Evolutionary conservation across 1,140 invertebrate genomes (phyloP).

Genomic region (Calephelis nemesis): DNA sequence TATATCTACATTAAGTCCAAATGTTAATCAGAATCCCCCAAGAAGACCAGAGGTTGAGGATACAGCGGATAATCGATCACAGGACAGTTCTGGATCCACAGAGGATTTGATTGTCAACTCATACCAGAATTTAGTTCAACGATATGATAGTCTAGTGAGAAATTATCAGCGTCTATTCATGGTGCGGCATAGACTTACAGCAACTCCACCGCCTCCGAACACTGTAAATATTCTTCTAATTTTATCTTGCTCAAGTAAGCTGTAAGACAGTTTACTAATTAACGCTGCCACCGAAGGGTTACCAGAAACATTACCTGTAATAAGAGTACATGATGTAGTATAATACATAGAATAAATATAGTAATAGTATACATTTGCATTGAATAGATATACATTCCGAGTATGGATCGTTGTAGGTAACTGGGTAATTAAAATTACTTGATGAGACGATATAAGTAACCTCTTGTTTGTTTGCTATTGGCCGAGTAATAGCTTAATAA

Average conservation of each 20-base stretch:
- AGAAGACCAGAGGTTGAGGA: slow-evolving; percentile 48
- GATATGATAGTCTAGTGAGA: slow-evolving; percentile 73
- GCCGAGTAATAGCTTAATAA: too few species aligned
- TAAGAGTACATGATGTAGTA: too few species aligned
- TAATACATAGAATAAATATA: background rate
- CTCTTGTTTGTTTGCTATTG: too few species aligned
- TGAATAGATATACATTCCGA: too few species aligned
- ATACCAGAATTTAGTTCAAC: slow-evolving; percentile 72
- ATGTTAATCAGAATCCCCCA: slow-evolving; percentile 33
- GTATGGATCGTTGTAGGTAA: too few species aligned
- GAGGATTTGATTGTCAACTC: slow-evolving; percentile 72
- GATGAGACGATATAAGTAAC: too few species aligned
- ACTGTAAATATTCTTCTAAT: slow-evolving; percentile 38
- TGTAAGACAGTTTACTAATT: too few species aligned
- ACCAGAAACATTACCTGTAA: too few species aligned
- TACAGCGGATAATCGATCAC: slow-evolving; percentile 35
- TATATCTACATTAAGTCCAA: slow-evolving; percentile 31
- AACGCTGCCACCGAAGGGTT: too few species aligned
- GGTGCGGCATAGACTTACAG: slow-evolving; percentile 64
- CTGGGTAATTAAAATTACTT: too few species aligned
- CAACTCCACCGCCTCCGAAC: slow-evolving; percentile 53
- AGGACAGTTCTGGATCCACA: slow-evolving; percentile 45
- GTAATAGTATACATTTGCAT: background rate
- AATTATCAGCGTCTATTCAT: slow-evolving; percentile 72
- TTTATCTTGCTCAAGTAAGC: too few species aligned